These are phyloP conservation scores for Rhynchophorus ferrugineus DNA, from an alignment of 1,140 invertebrate species.

Conservation along the genomic window DNA sequence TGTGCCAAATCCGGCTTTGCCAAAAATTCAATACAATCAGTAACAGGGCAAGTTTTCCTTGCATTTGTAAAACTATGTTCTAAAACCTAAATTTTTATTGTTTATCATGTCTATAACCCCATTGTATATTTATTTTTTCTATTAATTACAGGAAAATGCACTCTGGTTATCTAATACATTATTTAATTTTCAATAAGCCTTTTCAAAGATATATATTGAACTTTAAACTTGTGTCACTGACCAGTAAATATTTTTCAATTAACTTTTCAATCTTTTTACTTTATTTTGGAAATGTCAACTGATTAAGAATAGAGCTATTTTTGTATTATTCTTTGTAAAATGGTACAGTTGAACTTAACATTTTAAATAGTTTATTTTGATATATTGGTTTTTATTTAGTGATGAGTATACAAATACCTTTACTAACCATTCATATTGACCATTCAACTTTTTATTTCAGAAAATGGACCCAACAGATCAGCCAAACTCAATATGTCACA, in stretches of 20 bases:
- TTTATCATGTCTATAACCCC: no score
- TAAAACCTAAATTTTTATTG: no score
- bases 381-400: no score
- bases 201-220: background rate
- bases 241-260: background rate
- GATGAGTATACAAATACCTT: no score
- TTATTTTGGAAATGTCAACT: background rate
- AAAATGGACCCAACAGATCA: constrained; percentile 37
- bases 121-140: no score
- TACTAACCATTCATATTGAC: no score
- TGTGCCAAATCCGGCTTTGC: background rate
- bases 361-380: no score
- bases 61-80: no score
- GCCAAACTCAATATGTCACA: constrained; percentile 38
- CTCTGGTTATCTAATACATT: background rate
- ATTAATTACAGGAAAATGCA: background rate
- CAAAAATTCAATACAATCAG: background rate
- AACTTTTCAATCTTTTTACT: background rate
- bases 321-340: no score
- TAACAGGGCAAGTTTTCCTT: background rate
- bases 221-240: background rate
- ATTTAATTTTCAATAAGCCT: background rate
- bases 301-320: no score
- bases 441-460: no score
- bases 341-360: no score